Base-by-base conservation (phyloP, 2,888 invertebrate genomes). In the Myopa tessellatipennis region DNA sequence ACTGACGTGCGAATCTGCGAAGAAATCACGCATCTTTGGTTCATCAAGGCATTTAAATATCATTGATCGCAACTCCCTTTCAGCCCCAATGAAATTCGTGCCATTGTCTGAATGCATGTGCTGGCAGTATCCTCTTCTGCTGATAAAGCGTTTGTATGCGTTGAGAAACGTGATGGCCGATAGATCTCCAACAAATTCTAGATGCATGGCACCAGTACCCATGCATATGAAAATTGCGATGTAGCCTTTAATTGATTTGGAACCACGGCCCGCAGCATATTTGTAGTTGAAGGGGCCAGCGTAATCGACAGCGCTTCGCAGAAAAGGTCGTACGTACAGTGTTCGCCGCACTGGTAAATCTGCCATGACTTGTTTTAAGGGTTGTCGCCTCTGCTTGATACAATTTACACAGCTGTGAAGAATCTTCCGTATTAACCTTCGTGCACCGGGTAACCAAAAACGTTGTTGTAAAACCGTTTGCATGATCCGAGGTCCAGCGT, bases 181-280 rank as follows among this genome's bases (percentile, higher is more conserved):
- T n/a, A 77, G 18, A 4, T 58, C 65, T 6, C 71, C 52, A 16
- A 40, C 76, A 4, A 77, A 72, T 18, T 77, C 63, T 12, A 77
- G 45, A 12, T 77, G 71, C 77, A 77, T 77, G 3, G 71, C 76
- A 50, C 72, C 72, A 2, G 58, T 60, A 8, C 61, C 26, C 72
- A 60, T 72, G 18, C 63, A 73, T 14, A 40, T 40, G n/a, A 74
- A 52, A 3, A 55, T 58, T 34, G 40, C 40, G 1, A 75, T 75
- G 34, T 76, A 76, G 4, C 45, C 75, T 26, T 58, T 76, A 38
- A n/a, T 69, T 4, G 45, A 26, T 26, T 60, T 76, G 18, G 69
- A 8, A 1, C 52, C 52, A 12, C 52, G 8, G 1, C 52, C 52
- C 8, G 52, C 10, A 8, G 52, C 8, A 52, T 12, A 52, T 14